Conservation (phyloP, 2,797 vertebrate genomes). For the Gorsachius magnificus region DNA sequence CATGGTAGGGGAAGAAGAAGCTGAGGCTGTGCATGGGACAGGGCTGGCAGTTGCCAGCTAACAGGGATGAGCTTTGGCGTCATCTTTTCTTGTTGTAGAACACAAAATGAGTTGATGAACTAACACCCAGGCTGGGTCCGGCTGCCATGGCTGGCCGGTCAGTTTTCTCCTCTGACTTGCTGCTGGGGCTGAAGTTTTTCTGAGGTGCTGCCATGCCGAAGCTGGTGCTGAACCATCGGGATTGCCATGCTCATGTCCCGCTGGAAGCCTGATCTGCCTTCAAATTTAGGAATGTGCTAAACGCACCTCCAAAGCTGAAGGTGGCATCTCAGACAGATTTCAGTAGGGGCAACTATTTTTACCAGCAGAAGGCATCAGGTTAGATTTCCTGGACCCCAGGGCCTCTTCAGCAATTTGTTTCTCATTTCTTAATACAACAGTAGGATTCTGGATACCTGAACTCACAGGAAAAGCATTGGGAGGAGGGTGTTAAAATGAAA, state of each 20-base stretch:
- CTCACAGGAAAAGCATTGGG: neutral
- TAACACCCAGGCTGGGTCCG: neutral
- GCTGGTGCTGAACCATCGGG: neutral
- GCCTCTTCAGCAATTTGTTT: neutral
- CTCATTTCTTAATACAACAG: neutral
- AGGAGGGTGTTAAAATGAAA: conserved; percentile 11
- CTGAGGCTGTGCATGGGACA: neutral
- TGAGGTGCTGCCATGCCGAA: neutral
- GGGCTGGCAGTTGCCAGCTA: neutral
- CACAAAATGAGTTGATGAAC: neutral
- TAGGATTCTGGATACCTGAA: neutral
- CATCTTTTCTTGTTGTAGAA: neutral
- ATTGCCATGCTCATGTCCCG: neutral
- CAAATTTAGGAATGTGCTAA: neutral
- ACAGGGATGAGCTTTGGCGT: neutral
- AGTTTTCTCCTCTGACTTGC: neutral
- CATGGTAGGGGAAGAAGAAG: neutral
- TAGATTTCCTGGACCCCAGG: neutral
- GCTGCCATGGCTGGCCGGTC: neutral
- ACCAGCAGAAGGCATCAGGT: neutral
- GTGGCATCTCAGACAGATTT: neutral
- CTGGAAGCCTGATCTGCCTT: neutral
- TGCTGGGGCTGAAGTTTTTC: neutral
- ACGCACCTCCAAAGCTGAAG: neutral
- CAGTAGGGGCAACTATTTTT: neutral